phyloP scores from a whole-genome alignment of 1,140 invertebrate species.

The Drosophila gunungcola region DNA sequence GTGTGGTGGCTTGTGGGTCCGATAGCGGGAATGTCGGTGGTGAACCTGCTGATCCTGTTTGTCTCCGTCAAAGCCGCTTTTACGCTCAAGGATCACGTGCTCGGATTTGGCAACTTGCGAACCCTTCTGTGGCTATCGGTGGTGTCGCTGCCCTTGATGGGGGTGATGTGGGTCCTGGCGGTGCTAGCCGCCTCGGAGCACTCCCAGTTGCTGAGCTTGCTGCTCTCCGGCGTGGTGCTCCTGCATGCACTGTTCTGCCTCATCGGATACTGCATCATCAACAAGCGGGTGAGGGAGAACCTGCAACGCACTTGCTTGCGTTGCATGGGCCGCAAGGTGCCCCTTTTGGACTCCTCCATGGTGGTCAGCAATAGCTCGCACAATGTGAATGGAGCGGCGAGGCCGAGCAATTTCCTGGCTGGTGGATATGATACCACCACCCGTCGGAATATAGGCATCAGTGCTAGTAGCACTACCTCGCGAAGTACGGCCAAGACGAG shows the following conservation, averaged over 20 bases:
- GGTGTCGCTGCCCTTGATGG: constrained; percentile 91
- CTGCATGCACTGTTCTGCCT: constrained; percentile 91
- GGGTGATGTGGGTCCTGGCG: constrained; percentile 92
- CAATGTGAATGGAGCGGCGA: constrained; percentile 88
- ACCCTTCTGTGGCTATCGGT: constrained; percentile 94
- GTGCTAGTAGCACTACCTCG: constrained; percentile 97
- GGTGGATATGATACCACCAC: constrained; percentile 85
- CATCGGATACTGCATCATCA: constrained; percentile 93
- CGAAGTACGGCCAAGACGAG: constrained; percentile 97
- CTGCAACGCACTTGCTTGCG: constrained; percentile 88
- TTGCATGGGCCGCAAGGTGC: constrained; percentile 94
- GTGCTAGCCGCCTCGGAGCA: constrained; percentile 92
- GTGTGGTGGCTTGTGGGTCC: constrained; percentile 96
- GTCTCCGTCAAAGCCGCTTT: constrained; percentile 95
- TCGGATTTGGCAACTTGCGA: constrained; percentile 95
- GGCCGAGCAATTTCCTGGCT: constrained; percentile 79
- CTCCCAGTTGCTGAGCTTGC: constrained; percentile 90
- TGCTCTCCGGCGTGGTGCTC: constrained; percentile 89
- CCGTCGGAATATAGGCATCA: constrained; percentile 95
- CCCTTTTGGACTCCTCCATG: constrained; percentile 90
- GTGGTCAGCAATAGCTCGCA: constrained; percentile 90
- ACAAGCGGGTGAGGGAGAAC: constrained; percentile 90
- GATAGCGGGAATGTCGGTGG: constrained; percentile 90
- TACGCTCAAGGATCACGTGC: constrained; percentile 94
- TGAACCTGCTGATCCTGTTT: constrained; percentile 92